phyloP scores from a whole-genome alignment of 2,113 vertebrate species.

The Tenebrosternarchus preto region DNA sequence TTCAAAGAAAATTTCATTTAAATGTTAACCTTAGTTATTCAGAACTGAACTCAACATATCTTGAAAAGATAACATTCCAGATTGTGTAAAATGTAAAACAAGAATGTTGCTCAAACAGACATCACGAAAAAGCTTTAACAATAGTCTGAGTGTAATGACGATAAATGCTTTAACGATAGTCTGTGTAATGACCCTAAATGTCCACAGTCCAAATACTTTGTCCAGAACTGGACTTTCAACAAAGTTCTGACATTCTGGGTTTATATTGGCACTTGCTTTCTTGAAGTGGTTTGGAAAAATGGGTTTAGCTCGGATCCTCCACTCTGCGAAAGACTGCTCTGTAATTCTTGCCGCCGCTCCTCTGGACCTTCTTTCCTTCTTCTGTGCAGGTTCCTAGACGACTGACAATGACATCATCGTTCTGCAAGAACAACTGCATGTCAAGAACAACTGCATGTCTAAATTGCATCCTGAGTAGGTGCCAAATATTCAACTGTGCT shows the following conservation, averaged over 20 bases:
- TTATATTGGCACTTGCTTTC: not conserved
- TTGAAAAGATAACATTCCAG: too few relatives aligned
- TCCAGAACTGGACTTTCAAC: not conserved
- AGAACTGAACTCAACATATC: too few relatives aligned
- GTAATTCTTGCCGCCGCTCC: slow-evolving; percentile 84
- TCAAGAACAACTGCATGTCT: not conserved
- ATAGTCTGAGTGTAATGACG: too few relatives aligned
- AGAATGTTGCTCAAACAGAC: too few relatives aligned
- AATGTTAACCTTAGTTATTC: too few relatives aligned
- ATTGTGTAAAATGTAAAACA: too few relatives aligned
- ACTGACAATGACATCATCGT: slow-evolving; percentile 76
- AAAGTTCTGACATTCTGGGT: not conserved
- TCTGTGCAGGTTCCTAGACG: slow-evolving; percentile 85
- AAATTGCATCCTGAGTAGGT: too few relatives aligned
- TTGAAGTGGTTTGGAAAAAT: not conserved
- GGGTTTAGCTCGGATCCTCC: slow-evolving; percentile 59
- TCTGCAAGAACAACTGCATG: slow-evolving; percentile 74
- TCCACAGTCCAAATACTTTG: not conserved
- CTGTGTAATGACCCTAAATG: too few relatives aligned
- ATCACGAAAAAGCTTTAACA: too few relatives aligned
- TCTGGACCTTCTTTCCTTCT: slow-evolving; percentile 89
- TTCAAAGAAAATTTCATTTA: too few relatives aligned
- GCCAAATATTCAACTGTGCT: too few relatives aligned
- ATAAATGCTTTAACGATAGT: too few relatives aligned
- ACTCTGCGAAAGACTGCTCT: slow-evolving; percentile 83